Percentiles rank a stretch among this genome's conserved stretches.
phyloP scores from a whole-genome alignment of 2,888 invertebrate genomes.

The Dinocampus coccinellae region DNA sequence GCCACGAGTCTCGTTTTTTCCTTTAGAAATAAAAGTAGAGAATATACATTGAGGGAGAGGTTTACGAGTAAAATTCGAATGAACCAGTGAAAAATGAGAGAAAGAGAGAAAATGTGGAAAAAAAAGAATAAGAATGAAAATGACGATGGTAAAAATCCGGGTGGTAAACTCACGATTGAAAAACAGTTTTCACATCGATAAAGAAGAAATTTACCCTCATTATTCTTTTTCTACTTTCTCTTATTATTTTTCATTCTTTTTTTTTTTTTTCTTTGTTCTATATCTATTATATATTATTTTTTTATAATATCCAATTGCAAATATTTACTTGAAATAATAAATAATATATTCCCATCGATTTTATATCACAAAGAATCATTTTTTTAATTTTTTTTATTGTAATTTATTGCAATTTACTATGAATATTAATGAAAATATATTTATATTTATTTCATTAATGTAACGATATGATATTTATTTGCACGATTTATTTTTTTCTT shows the following conservation, averaged over 20 bases:
- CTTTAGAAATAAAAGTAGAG: neutral
- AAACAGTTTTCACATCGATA: conserved; percentile 50
- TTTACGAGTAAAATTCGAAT: conserved; percentile 18
- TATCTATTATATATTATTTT: neutral
- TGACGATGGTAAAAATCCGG: conserved; percentile 28
- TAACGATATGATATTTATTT: no score
- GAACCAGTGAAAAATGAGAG: conserved; percentile 21
- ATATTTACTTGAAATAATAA: neutral
- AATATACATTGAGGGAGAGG: no score
- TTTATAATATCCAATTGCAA: neutral
- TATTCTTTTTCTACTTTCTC: conserved; percentile 15
- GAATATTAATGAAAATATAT: no score
- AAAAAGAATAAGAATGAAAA: conserved; percentile 17
- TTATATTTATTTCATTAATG: no score
- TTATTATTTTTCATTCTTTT: neutral
- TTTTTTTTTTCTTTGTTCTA: neutral
- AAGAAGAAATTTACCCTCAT: neutral
- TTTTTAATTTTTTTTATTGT: no score
- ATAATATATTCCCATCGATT: neutral
- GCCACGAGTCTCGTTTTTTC: neutral
- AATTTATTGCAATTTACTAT: no score
- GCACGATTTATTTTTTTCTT: neutral
- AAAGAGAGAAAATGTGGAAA: no score
- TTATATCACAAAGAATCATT: no score
- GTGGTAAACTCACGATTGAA: conserved; percentile 54